Evolutionary conservation across 1,140 invertebrate species (phyloP), one percentile per base, ranked within the genome.

Genomic region (Lasaia peninsularis): DNA sequence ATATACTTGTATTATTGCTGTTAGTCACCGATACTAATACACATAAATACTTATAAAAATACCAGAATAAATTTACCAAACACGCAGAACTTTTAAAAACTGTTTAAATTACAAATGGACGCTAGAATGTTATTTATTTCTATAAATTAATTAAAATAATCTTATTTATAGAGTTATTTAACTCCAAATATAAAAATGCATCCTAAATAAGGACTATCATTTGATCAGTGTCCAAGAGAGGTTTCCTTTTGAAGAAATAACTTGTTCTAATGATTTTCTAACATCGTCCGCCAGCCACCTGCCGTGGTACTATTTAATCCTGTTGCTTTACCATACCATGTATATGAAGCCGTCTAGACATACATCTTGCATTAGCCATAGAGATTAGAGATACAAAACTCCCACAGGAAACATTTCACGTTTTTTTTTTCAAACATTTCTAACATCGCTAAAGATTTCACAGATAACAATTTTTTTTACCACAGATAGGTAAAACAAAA

Each of bases 321-420:
- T 78, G 73, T 87, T 85, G 82, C 75, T 80, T n/a, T 77, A 82
- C 80, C 73, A 85, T 87, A 69, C 80, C 82, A 76, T 86, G 81
- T 83, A 82, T 63, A 80, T 65, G 77, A 73, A 75, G 73, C 64
- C 75, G 75, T 78, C 78, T 85, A 81, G 80, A 78, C 80, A 85
- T 85, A 85, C 80, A 63, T 70, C 67, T 83, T 79, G 77, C 69
- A 73, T 61, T 48, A 21, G 10, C 57, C 69, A 69, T 69, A 85
- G 80, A 75, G 12, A 55, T 58, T 14, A 16, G 9, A 48, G 14
- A 20, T 6, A 20, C 9, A 18, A n/a, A n/a, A n/a, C n/a, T n/a
- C n/a, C n/a, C 18, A 8, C 37, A 28, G 24, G 5, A 6, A 7
- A 7, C 24, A 28, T 28, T 5, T 28, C 8, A 28, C 8, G 5